Evolutionary conservation across 92 coral and sea anemone genomes (phyloP).

Genomic region (Ricordea florida): DNA sequence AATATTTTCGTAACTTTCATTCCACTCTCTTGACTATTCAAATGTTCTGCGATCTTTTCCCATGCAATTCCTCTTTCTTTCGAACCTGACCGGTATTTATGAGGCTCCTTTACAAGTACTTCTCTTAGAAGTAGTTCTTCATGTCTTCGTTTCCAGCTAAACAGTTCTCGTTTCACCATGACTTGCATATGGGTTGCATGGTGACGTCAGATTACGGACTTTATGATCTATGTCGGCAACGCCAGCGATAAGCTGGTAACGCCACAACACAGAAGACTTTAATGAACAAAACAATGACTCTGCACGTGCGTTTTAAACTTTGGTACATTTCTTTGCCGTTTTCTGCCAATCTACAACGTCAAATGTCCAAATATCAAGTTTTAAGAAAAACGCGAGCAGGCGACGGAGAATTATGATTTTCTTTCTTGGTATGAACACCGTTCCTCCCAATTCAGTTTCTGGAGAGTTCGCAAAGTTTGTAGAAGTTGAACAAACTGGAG

Average conservation of each 20-base stretch:
- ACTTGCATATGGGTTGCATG: background rate
- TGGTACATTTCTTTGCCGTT: no score
- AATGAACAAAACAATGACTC: no score
- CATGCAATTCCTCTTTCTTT: conserved; percentile 9
- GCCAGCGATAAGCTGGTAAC: no score
- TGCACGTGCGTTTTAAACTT: no score
- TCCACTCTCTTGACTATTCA: background rate
- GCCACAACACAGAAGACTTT: no score
- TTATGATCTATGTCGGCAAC: background rate
- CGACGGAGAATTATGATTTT: no score
- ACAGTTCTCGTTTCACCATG: background rate
- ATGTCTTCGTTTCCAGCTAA: background rate
- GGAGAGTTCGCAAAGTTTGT: background rate
- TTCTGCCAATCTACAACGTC: no score
- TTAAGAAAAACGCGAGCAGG: no score
- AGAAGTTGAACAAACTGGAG: background rate
- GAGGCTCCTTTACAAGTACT: conserved; percentile 13
- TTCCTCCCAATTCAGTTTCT: no score
- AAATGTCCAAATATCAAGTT: no score
- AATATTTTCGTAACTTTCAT: conserved; percentile 1
- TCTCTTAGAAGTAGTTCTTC: conserved; percentile 1
- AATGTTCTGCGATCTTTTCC: background rate
- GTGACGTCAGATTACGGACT: background rate
- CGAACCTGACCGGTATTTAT: conserved; percentile 6
- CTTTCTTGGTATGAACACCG: no score